Evolutionary conservation across 2,797 vertebrate genomes (phyloP).

Genomic region (Telmatherina bonti): DNA sequence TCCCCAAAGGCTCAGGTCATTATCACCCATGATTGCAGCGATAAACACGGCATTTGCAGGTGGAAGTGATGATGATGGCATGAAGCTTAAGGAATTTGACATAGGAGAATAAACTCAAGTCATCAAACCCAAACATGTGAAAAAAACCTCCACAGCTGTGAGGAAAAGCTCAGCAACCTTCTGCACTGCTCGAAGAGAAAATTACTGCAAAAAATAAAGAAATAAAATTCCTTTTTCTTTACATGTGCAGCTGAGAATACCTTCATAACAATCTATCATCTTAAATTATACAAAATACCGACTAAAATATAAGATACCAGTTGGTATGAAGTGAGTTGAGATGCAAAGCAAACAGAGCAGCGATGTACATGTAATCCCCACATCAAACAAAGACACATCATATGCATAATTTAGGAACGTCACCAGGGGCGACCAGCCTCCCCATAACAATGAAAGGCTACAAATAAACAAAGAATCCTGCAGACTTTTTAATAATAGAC

Average conservation of each 20-base stretch:
- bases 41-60: slow-evolving; percentile 11
- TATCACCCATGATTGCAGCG: neutral
- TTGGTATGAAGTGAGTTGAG: too few relatives aligned
- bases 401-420: slow-evolving; percentile 11
- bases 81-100: slow-evolving; percentile 1
- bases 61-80: neutral
- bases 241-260: too few relatives aligned
- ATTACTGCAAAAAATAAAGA: too few relatives aligned
- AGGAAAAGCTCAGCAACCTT: too few relatives aligned
- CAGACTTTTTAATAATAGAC: neutral
- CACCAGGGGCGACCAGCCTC: neutral
- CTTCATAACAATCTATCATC: too few relatives aligned
- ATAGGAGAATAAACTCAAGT: neutral
- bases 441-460: neutral
- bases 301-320: too few relatives aligned
- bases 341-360: too few relatives aligned
- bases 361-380: neutral
- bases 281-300: too few relatives aligned
- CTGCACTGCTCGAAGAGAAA: too few relatives aligned
- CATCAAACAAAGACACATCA: slow-evolving; percentile 10
- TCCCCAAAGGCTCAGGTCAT: neutral
- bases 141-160: neutral
- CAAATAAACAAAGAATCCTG: neutral
- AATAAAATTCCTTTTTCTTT: too few relatives aligned
- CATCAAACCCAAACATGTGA: neutral